Percentiles rank a stretch among this genome's conserved stretches.
Evolutionary conservation across 1,140 invertebrate species (phyloP).

Genomic region (Uloborus diversus): DNA sequence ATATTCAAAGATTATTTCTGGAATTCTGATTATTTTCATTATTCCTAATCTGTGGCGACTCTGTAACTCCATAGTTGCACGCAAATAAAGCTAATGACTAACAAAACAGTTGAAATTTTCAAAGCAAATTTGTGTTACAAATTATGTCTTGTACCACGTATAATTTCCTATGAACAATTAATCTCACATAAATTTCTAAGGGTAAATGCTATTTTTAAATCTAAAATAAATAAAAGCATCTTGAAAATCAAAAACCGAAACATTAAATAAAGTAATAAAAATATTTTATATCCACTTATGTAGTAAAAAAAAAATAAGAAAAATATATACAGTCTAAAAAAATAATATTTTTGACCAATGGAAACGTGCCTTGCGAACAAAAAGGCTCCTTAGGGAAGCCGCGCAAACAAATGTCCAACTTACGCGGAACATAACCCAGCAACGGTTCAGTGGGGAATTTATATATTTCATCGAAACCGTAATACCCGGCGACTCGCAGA

Average conservation of each 20-base stretch:
- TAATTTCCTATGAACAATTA: too few relatives aligned
- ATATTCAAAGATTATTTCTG: too few relatives aligned
- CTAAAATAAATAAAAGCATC: conserved; percentile 40
- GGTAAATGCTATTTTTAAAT: too few relatives aligned
- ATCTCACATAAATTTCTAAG: too few relatives aligned
- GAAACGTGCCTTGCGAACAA: conserved; percentile 32
- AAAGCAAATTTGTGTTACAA: too few relatives aligned
- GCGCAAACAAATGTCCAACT: conserved; percentile 43
- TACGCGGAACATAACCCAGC: conserved; percentile 1
- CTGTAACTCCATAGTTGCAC: too few relatives aligned
- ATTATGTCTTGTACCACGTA: too few relatives aligned
- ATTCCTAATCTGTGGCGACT: too few relatives aligned
- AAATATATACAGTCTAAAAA: conserved; percentile 17
- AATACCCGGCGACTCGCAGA: conserved; percentile 21
- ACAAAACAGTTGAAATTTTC: too few relatives aligned
- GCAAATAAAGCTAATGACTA: too few relatives aligned
- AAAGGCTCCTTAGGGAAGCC: background rate
- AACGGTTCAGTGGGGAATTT: conserved; percentile 35
- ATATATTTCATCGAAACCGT: conserved; percentile 41
- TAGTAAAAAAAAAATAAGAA: conserved; percentile 5
- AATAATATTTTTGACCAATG: conserved; percentile 38
- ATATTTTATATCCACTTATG: too few relatives aligned
- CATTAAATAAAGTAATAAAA: conserved; percentile 20
- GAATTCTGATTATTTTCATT: too few relatives aligned
- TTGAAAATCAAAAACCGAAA: background rate